Evolutionary conservation across 1,140 invertebrate genomes (phyloP).

Genomic region (Apis cerana): DNA sequence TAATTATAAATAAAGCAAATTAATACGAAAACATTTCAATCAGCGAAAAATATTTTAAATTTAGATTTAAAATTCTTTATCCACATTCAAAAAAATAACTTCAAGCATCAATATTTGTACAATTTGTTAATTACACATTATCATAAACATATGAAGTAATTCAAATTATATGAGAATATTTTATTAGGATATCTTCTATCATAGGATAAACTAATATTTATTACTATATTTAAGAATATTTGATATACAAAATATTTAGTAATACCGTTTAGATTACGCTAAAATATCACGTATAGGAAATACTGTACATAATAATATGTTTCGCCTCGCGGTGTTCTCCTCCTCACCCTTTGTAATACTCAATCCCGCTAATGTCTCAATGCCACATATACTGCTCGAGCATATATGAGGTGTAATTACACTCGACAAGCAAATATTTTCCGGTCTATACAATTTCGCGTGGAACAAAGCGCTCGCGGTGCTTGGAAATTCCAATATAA

Average conservation of each 20-base stretch:
- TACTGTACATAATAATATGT: neutral
- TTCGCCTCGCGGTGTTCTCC: neutral
- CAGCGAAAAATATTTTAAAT: neutral
- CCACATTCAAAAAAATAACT: too few species aligned
- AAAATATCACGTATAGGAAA: neutral
- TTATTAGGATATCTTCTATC: too few species aligned
- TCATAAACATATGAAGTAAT: too few species aligned
- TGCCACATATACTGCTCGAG: neutral
- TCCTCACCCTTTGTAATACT: neutral
- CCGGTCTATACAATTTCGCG: neutral
- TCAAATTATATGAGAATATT: too few species aligned
- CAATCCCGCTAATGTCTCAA: neutral
- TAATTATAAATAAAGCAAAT: neutral
- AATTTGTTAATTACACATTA: too few species aligned
- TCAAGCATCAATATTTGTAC: too few species aligned
- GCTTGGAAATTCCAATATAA: constrained; percentile 16
- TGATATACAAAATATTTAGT: neutral
- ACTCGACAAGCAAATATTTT: neutral
- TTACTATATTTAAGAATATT: too few species aligned
- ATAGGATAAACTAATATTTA: too few species aligned
- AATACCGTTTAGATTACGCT: neutral
- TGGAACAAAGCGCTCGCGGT: neutral
- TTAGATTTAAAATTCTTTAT: too few species aligned
- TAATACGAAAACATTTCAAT: neutral
- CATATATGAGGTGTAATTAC: constrained; percentile 9